These are phyloP conservation scores for Tokudaia muenninki DNA, from an alignment of 2,797 vertebrate species.

Conservation along the genomic window DNA sequence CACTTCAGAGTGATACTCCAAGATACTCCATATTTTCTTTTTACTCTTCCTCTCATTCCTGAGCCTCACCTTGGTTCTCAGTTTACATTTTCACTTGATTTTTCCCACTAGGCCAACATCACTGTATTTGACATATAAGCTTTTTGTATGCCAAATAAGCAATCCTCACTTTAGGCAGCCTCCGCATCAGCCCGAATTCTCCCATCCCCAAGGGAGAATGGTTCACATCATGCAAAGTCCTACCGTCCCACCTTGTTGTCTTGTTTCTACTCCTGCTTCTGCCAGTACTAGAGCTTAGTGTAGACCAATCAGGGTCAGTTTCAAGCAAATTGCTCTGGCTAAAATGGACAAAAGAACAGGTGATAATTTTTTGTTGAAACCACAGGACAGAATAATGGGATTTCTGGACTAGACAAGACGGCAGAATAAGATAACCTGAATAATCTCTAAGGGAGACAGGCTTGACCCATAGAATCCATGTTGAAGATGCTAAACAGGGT, in stretches of 20 bases:
- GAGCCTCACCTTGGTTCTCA: neutral
- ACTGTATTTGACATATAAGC: neutral
- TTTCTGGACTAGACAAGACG: conserved; percentile 7
- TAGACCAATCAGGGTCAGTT: conserved; percentile 59
- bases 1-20: conserved; percentile 2
- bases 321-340: conserved; percentile 53
- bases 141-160: neutral
- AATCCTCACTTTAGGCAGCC: neutral
- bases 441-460: conserved; percentile 36
- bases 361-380: conserved; percentile 59
- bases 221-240: conserved; percentile 23
- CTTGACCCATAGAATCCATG: neutral
- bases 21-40: conserved; percentile 30
- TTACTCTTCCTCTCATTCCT: conserved; percentile 26
- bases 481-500: conserved; percentile 30
- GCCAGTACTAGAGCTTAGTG: conserved; percentile 54
- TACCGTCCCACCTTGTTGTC: conserved; percentile 52
- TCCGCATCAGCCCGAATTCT: conserved; percentile 8
- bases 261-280: conserved; percentile 56
- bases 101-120: conserved; percentile 41
- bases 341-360: conserved; percentile 69
- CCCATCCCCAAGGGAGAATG: neutral
- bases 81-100: conserved; percentile 26
- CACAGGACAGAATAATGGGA: conserved; percentile 17
- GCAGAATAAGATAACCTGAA: conserved; percentile 31